These are phyloP conservation scores for Eustalomyia histrio DNA, from an alignment of 2,888 invertebrate genomes.

Conservation along the genomic window DNA sequence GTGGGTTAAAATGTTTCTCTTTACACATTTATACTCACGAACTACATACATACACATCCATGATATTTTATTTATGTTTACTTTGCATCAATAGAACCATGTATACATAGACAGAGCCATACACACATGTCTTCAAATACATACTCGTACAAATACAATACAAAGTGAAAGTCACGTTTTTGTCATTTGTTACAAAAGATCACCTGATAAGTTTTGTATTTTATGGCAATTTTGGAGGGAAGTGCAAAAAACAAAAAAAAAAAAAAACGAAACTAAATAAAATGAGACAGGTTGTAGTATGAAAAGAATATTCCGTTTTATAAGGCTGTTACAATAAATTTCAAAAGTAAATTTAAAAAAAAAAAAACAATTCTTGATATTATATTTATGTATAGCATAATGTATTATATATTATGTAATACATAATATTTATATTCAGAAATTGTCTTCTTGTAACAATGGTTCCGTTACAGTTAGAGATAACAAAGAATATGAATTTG, in stretches of 20 bases:
- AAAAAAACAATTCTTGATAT: no score
- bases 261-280: background rate
- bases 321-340: background rate
- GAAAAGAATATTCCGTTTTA: background rate
- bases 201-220: conserved; percentile 66
- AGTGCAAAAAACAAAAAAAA: background rate
- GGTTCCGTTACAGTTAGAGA: no score
- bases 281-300: background rate
- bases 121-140: conserved; percentile 9
- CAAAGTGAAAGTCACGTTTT: conserved; percentile 72
- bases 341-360: no score
- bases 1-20: background rate
- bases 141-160: conserved; percentile 40
- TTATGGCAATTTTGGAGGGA: conserved; percentile 36
- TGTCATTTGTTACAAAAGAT: conserved; percentile 72
- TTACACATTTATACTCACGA: background rate
- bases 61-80: conserved; percentile 19
- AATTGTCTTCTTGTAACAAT: no score
- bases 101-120: background rate
- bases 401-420: no score
- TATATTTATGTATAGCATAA: no score
- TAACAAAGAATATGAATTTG: no score
- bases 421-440: no score
- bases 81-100: conserved; percentile 30
- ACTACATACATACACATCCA: conserved; percentile 34